Evolutionary conservation across 2,113 vertebrate genomes (phyloP).

Genomic region (Falcunculus frontatus): DNA sequence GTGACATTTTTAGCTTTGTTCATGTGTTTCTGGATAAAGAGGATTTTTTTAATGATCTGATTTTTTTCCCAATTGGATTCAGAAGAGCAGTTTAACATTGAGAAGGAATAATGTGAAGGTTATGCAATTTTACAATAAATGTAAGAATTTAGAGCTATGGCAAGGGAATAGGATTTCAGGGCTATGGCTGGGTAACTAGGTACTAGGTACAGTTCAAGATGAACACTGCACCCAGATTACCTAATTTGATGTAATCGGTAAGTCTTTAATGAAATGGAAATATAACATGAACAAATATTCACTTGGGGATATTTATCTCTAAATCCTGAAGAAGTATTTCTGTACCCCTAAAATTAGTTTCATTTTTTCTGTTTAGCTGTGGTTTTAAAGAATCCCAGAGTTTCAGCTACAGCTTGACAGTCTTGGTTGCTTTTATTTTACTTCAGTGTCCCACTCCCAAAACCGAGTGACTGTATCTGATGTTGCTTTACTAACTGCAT

Average conservation of each 20-base stretch:
- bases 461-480: neutral
- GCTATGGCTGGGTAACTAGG: neutral
- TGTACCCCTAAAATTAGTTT: neutral
- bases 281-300: neutral
- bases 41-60: neutral
- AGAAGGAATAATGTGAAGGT: neutral
- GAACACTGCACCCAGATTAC: neutral
- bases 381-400: neutral
- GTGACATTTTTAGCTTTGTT: constrained; percentile 7
- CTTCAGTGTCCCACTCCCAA: rapidly evolving
- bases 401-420: neutral
- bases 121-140: neutral
- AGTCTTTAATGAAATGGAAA: neutral
- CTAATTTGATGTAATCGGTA: neutral
- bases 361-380: neutral
- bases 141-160: neutral
- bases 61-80: neutral
- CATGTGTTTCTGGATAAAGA: neutral
- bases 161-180: neutral
- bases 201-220: neutral
- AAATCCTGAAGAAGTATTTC: neutral
- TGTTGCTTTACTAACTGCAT: neutral
- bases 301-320: neutral
- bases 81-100: neutral
- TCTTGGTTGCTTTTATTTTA: neutral